These are phyloP conservation scores for Antennarius maculatus DNA, from an alignment of 2,797 vertebrate genomes.

Conservation along the genomic window DNA sequence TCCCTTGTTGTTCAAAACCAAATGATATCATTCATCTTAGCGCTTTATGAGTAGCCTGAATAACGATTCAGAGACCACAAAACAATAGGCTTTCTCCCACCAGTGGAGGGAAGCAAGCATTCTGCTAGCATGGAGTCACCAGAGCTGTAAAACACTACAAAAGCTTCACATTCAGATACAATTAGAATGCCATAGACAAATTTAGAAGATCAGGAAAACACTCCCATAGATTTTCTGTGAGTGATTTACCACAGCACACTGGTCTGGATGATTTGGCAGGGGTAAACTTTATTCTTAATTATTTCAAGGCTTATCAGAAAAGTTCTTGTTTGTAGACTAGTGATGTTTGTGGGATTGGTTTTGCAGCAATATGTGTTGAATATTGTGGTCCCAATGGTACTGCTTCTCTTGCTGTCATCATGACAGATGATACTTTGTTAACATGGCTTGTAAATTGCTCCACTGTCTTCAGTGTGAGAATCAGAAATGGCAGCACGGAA, in stretches of 20 bases:
- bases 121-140: constrained; percentile 69
- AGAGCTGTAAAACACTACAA: constrained; percentile 67
- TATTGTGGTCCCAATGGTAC: constrained; percentile 23
- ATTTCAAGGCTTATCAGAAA: constrained; percentile 56
- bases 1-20: constrained; percentile 68
- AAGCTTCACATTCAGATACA: constrained; percentile 59
- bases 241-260: constrained; percentile 52
- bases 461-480: constrained; percentile 5
- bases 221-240: constrained; percentile 58
- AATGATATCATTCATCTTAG: constrained; percentile 74
- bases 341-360: constrained; percentile 25
- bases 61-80: constrained; percentile 74
- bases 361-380: constrained; percentile 38
- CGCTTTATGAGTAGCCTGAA: constrained; percentile 70
- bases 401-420: constrained; percentile 7
- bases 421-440: constrained; percentile 34
- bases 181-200: constrained; percentile 66
- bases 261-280: constrained; percentile 40
- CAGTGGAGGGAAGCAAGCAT: constrained; percentile 51
- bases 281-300: constrained; percentile 53
- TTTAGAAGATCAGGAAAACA: constrained; percentile 64
- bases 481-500: constrained; percentile 27
- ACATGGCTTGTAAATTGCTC: constrained; percentile 38
- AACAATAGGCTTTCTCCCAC: constrained; percentile 67
- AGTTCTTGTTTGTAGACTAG: constrained; percentile 37